A percentile compares a stretch with the other conserved stretches of the same genome.
These are phyloP conservation scores for Syrrhaptes paradoxus DNA, from an alignment of 2,113 vertebrate species.

Conservation along the genomic window DNA sequence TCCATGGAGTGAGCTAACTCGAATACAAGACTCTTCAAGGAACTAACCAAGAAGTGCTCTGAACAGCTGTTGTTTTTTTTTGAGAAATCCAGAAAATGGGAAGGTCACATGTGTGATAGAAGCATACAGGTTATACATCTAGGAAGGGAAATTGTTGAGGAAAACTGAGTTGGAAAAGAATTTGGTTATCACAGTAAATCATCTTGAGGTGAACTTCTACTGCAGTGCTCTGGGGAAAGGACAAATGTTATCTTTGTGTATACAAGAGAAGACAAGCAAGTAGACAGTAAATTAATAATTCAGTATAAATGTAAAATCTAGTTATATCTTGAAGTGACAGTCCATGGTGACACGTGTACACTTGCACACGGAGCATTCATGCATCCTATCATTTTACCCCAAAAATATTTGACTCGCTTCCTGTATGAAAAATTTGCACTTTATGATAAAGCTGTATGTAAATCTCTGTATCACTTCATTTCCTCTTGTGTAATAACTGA, in stretches of 20 bases:
- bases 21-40: neutral
- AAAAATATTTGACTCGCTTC: neutral
- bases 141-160: neutral
- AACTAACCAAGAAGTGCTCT: neutral
- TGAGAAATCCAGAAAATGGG: neutral
- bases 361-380: neutral
- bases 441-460: neutral
- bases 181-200: neutral
- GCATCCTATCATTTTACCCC: neutral
- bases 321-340: neutral
- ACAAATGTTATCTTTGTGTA: neutral
- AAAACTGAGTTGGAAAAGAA: neutral
- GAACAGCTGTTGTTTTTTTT: neutral
- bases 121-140: neutral
- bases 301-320: neutral
- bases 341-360: neutral
- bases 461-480: neutral
- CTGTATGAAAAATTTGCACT: neutral
- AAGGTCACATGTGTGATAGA: neutral
- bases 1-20: neutral
- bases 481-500: neutral
- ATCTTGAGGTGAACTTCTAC: neutral
- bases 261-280: neutral
- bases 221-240: neutral
- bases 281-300: neutral